These are phyloP conservation scores for Eupithecia vulgata DNA, from an alignment of 2,888 invertebrate species.

Conservation along the genomic window DNA sequence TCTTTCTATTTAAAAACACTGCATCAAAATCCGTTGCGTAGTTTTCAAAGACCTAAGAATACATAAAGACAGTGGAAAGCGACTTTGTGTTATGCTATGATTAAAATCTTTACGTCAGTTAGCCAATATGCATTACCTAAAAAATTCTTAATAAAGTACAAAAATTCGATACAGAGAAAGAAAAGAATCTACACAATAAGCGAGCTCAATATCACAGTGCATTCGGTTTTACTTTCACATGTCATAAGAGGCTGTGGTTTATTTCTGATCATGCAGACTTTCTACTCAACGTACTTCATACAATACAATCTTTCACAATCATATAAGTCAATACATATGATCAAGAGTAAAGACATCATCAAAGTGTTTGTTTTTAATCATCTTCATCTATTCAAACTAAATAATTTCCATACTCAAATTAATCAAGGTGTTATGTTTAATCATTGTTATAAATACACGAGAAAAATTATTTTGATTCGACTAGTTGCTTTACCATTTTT, in stretches of 20 bases:
- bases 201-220: not conserved
- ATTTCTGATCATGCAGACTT: conserved; percentile 49
- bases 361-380: not conserved
- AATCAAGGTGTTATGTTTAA: not conserved
- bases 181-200: not conserved
- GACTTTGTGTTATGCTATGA: too few relatives aligned
- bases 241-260: conserved; percentile 43
- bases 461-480: not conserved
- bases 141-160: not conserved
- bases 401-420: too few relatives aligned
- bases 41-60: too few relatives aligned
- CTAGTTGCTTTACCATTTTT: not conserved
- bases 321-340: not conserved
- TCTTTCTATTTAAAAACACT: too few relatives aligned
- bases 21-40: too few relatives aligned
- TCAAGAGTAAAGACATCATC: not conserved
- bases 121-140: not conserved
- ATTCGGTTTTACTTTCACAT: conserved; percentile 50
- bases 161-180: not conserved
- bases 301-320: not conserved
- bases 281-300: conserved; percentile 39
- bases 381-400: not conserved
- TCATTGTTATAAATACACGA: not conserved
- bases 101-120: not conserved
- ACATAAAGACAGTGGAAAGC: too few relatives aligned